Percentiles rank a stretch among this genome's conserved stretches.
Evolutionary conservation across 2,888 invertebrate species (phyloP).

Genomic region (Tribolium freemani): DNA sequence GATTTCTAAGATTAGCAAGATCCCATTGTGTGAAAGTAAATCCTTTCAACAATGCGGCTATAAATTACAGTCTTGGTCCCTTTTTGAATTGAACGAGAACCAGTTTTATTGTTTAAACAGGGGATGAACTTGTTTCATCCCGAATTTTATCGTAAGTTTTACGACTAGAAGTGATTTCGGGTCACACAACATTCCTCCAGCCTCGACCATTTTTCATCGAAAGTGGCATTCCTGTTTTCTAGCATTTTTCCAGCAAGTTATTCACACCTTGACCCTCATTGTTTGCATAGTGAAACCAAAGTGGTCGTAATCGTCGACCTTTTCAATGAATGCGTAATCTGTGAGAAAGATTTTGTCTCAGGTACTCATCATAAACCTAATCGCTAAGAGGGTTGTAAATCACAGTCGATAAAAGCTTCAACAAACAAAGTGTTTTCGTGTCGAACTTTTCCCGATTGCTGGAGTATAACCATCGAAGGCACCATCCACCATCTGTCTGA

Average conservation of each 20-base stretch:
- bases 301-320: too few relatives aligned
- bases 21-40: background rate
- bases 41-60: background rate
- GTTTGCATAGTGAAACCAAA: background rate
- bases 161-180: too few relatives aligned
- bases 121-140: background rate
- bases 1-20: background rate
- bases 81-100: background rate
- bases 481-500: constrained; percentile 23
- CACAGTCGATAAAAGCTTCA: constrained; percentile 9
- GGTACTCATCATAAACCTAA: background rate
- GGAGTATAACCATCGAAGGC: background rate
- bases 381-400: constrained; percentile 15
- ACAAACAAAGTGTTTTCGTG: background rate
- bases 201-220: background rate
- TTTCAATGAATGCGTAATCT: too few relatives aligned
- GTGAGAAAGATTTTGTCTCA: too few relatives aligned
- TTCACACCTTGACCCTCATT: background rate
- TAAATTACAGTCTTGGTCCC: background rate
- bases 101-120: background rate
- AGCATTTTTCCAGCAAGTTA: background rate
- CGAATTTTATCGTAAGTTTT: background rate
- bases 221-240: background rate
- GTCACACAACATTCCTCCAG: too few relatives aligned
- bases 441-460: background rate